These are phyloP conservation scores for Mellivora capensis DNA, from an alignment of 2,113 vertebrate species.

Conservation along the genomic window DNA sequence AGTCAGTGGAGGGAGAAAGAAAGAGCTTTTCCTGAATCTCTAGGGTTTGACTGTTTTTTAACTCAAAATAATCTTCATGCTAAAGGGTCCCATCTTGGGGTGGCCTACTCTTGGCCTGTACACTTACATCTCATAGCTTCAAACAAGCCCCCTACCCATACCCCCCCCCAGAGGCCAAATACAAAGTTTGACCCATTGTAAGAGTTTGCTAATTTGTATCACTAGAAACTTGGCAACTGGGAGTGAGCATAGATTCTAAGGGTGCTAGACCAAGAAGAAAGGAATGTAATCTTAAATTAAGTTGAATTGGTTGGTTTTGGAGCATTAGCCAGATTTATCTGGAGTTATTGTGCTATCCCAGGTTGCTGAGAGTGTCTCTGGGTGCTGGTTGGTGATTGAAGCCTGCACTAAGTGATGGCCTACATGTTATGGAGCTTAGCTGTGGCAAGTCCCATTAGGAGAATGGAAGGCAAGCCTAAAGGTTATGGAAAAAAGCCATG, in stretches of 20 bases:
- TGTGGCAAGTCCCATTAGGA: neutral
- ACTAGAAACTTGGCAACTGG: neutral
- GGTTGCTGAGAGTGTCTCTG: neutral
- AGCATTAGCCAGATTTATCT: neutral
- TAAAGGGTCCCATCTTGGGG: neutral
- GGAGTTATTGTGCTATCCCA: neutral
- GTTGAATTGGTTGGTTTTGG: neutral
- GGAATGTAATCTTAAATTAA: neutral
- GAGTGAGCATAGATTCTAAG: neutral
- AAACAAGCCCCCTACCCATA: neutral
- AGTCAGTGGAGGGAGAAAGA: neutral
- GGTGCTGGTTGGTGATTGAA: neutral
- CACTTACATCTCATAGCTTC: neutral
- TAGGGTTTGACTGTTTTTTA: neutral
- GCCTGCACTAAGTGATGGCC: neutral
- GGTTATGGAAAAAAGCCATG: neutral
- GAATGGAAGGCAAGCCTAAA: neutral
- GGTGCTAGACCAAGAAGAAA: neutral
- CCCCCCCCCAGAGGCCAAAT: neutral
- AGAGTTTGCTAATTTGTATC: neutral
- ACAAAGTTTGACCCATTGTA: neutral
- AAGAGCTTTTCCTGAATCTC: neutral
- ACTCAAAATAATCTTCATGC: neutral
- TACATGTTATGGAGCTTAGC: neutral
- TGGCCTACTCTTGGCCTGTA: neutral